A percentile compares a stretch with the other conserved stretches of the same genome.
These are phyloP conservation scores for Limnephilus rhombicus DNA, from an alignment of 2,888 invertebrate species.

Conservation along the genomic window DNA sequence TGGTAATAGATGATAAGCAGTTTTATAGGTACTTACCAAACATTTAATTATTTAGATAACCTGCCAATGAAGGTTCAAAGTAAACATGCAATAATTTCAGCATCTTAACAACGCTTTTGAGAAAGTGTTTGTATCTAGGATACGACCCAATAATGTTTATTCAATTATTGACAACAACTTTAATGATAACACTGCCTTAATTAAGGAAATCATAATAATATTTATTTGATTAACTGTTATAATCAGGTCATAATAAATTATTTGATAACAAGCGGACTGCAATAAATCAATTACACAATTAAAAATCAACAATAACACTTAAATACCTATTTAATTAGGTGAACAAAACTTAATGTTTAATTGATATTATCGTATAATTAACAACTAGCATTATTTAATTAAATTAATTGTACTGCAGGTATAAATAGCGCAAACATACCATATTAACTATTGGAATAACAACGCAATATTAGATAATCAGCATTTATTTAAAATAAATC, in stretches of 20 bases:
- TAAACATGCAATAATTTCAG: not conserved
- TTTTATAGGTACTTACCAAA: not conserved
- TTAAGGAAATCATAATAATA: not conserved
- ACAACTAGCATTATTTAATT: no score
- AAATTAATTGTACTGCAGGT: not conserved
- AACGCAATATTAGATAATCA: no score
- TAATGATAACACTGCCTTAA: not conserved
- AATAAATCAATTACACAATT: not conserved
- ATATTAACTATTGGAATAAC: not conserved
- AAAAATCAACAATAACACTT: not conserved
- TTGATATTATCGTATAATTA: not conserved
- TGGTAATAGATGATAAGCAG: not conserved
- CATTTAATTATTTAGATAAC: not conserved
- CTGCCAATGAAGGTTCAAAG: not conserved
- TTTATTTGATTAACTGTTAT: not conserved
- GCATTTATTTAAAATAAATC: not conserved
- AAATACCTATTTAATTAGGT: not conserved
- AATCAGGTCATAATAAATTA: not conserved
- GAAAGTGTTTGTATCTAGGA: not conserved
- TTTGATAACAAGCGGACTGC: not conserved
- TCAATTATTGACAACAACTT: not conserved
- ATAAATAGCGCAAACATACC: not conserved
- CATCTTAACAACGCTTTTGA: not conserved
- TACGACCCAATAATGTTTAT: not conserved
- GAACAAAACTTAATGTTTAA: not conserved